These are phyloP conservation scores for Aromia moschata DNA, from an alignment of 2,888 invertebrate genomes.

Conservation along the genomic window DNA sequence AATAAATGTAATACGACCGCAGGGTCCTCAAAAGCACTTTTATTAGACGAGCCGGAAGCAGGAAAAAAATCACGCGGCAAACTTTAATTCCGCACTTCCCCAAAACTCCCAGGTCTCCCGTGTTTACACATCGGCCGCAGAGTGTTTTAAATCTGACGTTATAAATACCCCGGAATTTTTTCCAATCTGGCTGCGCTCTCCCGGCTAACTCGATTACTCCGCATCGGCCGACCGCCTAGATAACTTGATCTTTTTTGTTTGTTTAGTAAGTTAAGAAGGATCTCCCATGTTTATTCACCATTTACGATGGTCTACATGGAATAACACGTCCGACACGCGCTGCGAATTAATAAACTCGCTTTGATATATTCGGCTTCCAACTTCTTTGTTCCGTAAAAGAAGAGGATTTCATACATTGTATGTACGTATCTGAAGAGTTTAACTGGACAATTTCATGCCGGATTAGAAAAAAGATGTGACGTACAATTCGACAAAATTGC, in stretches of 20 bases:
- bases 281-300: constrained; percentile 58
- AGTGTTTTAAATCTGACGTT: constrained; percentile 38
- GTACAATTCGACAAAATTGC: too few relatives aligned
- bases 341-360: constrained; percentile 36
- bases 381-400: neutral
- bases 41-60: too few relatives aligned
- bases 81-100: too few relatives aligned
- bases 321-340: constrained; percentile 40
- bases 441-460: too few relatives aligned
- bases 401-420: neutral
- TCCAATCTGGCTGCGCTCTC: constrained; percentile 24
- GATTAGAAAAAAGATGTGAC: too few relatives aligned
- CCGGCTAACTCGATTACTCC: constrained; percentile 56
- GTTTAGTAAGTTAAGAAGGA: constrained; percentile 61
- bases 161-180: constrained; percentile 36
- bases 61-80: too few relatives aligned
- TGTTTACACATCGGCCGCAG: constrained; percentile 32
- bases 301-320: constrained; percentile 49
- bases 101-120: neutral
- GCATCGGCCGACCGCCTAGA: constrained; percentile 48
- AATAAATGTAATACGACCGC: too few relatives aligned
- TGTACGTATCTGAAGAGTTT: neutral
- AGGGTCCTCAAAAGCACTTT: too few relatives aligned
- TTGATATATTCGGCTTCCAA: neutral
- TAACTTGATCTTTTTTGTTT: constrained; percentile 60